Evolutionary conservation across 2,888 invertebrate species (phyloP).

Genomic region (Drepanosiphum platanoidis): DNA sequence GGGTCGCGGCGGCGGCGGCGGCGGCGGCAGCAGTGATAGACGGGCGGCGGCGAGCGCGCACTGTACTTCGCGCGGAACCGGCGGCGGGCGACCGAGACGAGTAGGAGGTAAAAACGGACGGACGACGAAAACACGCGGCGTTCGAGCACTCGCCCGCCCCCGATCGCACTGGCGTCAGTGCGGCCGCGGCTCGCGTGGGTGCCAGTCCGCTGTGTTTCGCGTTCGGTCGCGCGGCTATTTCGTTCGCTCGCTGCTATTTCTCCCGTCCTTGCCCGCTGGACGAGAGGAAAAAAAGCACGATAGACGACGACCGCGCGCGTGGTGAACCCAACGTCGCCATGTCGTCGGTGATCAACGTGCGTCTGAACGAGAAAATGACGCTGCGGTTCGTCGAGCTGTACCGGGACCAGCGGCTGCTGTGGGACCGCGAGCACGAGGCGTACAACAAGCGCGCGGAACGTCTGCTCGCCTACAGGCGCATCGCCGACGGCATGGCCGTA

Average conservation of each 20-base stretch:
- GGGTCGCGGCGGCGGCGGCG: neutral
- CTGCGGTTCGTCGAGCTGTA: constrained; percentile 42
- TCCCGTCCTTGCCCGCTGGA: neutral
- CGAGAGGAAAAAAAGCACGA: no score
- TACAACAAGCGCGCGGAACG: constrained; percentile 49
- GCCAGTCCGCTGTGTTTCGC: neutral
- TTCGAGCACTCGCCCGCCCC: constrained; percentile 31
- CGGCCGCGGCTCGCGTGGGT: constrained; percentile 30
- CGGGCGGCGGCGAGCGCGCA: neutral
- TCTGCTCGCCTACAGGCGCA: constrained; percentile 26
- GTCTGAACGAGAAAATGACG: constrained; percentile 42
- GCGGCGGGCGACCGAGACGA: constrained; percentile 42
- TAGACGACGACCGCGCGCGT: neutral
- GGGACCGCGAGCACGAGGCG: constrained; percentile 46
- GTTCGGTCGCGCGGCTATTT: neutral
- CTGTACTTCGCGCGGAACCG: neutral
- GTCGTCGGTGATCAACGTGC: constrained; percentile 48
- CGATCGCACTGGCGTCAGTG: constrained; percentile 42
- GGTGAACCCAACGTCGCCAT: neutral
- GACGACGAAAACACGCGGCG: neutral
- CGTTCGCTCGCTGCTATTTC: neutral
- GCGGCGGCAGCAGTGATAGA: no score
- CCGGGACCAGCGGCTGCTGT: constrained; percentile 45
- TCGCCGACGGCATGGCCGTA: constrained; percentile 37
- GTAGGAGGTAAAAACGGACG: constrained; percentile 29